Evolutionary conservation across 2,888 invertebrate species (phyloP).

Genomic region (Pristionchus exspectatus): DNA sequence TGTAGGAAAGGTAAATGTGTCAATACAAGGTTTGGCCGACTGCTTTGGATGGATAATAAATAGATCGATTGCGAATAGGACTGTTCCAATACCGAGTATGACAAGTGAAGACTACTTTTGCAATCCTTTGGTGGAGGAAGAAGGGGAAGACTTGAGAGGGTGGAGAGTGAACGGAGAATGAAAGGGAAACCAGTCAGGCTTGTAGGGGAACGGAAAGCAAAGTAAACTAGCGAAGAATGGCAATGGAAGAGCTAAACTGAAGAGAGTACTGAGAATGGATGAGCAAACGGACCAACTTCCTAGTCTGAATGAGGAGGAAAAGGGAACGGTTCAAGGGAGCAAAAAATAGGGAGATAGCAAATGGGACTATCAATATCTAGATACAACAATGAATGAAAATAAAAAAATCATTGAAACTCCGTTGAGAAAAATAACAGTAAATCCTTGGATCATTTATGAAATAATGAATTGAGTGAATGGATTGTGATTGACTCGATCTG

Average conservation of each 20-base stretch:
- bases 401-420: too few relatives aligned
- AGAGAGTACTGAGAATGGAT: too few relatives aligned
- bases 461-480: background rate
- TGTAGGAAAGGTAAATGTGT: too few relatives aligned
- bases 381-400: too few relatives aligned
- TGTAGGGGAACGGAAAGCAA: background rate
- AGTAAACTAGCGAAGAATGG: conserved; percentile 5
- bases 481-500: background rate
- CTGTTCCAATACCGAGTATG: too few relatives aligned
- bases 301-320: background rate
- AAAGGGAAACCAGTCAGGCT: conserved; percentile 30
- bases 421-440: too few relatives aligned
- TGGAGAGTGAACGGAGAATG: background rate
- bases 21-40: too few relatives aligned
- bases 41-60: too few relatives aligned
- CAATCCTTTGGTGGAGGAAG: background rate
- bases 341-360: background rate
- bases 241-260: background rate
- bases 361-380: background rate
- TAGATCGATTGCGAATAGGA: too few relatives aligned
- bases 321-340: background rate
- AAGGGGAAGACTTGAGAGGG: background rate
- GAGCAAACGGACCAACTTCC: background rate
- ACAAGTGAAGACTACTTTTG: background rate
- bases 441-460: too few relatives aligned